Base-by-base conservation (phyloP, 2,113 vertebrate genomes). In the Corythornis vintsioides region DNA sequence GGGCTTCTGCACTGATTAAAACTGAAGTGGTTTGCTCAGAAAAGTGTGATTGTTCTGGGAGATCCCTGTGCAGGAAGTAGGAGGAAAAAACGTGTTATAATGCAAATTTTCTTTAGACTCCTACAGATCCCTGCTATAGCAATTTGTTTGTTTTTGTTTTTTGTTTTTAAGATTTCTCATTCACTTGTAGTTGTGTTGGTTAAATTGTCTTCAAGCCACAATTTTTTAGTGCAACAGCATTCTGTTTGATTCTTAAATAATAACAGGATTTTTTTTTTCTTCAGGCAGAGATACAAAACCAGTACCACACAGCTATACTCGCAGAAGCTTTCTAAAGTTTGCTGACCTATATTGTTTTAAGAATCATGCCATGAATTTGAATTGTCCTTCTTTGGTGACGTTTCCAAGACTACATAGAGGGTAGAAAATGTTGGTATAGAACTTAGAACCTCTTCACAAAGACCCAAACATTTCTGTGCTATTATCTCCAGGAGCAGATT, bases 61-160 rank as follows among this genome's bases (percentile, higher is more conserved):
- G n/a, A 84, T 81, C 40, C 71, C 77, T 84, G 76, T 29, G 40
- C 59, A 84, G 64, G 80, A 91, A 96, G 73, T 3, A 83, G 72
- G 72, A 86, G 42, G 66, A 45, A 71, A 71, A 80, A 94, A 76
- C 55, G 40, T 83, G 75, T 84, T 94, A 61, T 79, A 90, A 95
- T 95, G 88, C 72, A 96, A 94, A 91, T 96, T 96, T 93, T 53
- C 74, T 86, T 94, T 43, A 63, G 75, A 89, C 55, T 88, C 50
- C 91, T 86, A 86, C 31, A 91, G 95, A 95, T 83, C 43, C 33
- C 24, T 48, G 45, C 83, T 59, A 14, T 22, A 45, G 59, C 57
- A 82, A 83, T 94, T 94, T 94, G n/a, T 38, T 38, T 38, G 57
- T n/a, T 93, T 92, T 95, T 47, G 19, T 47, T 47, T 47, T 47